Percentiles rank a stretch among this genome's conserved stretches.
Evolutionary conservation across 2,888 invertebrate genomes (phyloP).

Genomic region (Schrankia costaestrigalis): DNA sequence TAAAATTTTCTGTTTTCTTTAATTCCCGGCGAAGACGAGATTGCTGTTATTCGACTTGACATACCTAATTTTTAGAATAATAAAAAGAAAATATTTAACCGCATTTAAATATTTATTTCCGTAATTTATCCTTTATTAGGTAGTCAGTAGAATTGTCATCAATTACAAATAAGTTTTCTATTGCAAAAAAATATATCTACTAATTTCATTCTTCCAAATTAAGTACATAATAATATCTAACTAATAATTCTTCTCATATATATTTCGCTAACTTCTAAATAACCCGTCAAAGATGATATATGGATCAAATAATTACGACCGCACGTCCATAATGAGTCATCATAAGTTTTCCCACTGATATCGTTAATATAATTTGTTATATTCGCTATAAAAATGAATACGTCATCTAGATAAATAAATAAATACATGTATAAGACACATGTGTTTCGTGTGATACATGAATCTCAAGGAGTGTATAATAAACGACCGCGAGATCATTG

Average conservation of each 20-base stretch:
- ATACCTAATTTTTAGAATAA: too few relatives aligned
- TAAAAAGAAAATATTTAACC: too few relatives aligned
- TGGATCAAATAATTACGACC: constrained; percentile 13
- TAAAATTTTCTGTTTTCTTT: too few relatives aligned
- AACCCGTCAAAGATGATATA: constrained; percentile 22
- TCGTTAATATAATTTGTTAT: constrained; percentile 11
- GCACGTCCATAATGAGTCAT: not conserved
- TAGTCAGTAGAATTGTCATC: too few relatives aligned
- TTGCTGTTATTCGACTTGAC: too few relatives aligned
- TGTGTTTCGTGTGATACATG: constrained; percentile 21
- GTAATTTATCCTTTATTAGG: too few relatives aligned
- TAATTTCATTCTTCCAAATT: too few relatives aligned
- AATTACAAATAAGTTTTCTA: too few relatives aligned
- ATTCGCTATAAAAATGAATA: constrained; percentile 5
- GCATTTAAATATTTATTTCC: too few relatives aligned
- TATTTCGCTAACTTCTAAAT: constrained; percentile 13
- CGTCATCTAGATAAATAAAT: constrained; percentile 20
- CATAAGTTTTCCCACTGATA: constrained; percentile 4
- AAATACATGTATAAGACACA: constrained; percentile 23
- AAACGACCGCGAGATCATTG: constrained; percentile 38
- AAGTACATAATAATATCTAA: not conserved
- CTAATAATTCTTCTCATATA: constrained; percentile 8
- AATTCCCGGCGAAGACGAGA: too few relatives aligned
- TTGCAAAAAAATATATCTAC: too few relatives aligned
- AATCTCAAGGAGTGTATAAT: constrained; percentile 22